Conservation (phyloP, 2,888 invertebrate genomes). For the Tillus elongatus region DNA sequence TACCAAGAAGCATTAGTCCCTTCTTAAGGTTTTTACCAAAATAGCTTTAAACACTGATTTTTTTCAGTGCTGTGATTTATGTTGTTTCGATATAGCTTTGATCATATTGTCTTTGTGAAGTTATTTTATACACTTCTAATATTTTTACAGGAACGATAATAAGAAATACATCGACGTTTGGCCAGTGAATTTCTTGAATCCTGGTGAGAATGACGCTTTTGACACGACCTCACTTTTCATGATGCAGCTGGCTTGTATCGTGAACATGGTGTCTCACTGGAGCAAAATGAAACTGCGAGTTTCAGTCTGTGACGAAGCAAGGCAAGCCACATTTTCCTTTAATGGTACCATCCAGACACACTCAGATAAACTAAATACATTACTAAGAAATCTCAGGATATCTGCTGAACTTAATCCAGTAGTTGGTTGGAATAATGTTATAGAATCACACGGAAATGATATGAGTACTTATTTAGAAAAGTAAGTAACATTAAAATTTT, state of each 20-base stretch:
- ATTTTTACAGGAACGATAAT: slow-evolving; percentile 44
- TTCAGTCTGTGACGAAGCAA: slow-evolving; percentile 62
- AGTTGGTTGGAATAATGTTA: slow-evolving; percentile 37
- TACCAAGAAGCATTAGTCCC: too few species aligned
- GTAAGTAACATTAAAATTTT: slow-evolving; percentile 22
- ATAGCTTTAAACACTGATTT: too few species aligned
- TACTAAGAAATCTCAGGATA: slow-evolving; percentile 79
- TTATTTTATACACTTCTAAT: not conserved
- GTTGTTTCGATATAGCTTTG: too few species aligned
- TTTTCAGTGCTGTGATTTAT: too few species aligned
- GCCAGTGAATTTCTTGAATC: slow-evolving; percentile 87
- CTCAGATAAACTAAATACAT: slow-evolving; percentile 49
- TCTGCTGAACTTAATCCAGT: slow-evolving; percentile 70
- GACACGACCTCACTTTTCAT: slow-evolving; percentile 90
- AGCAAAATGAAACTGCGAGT: slow-evolving; percentile 76
- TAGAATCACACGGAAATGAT: slow-evolving; percentile 29
- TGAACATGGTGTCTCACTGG: slow-evolving; percentile 86
- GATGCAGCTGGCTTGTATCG: slow-evolving; percentile 92
- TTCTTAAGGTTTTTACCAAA: too few species aligned
- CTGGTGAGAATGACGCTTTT: slow-evolving; percentile 68
- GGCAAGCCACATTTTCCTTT: slow-evolving; percentile 32
- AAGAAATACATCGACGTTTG: slow-evolving; percentile 88
- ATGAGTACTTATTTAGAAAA: slow-evolving; percentile 32
- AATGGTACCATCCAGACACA: slow-evolving; percentile 26
- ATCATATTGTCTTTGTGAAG: too few species aligned